Evolutionary conservation across 2,888 invertebrate genomes (phyloP).

Genomic region (Euproctis similis): DNA sequence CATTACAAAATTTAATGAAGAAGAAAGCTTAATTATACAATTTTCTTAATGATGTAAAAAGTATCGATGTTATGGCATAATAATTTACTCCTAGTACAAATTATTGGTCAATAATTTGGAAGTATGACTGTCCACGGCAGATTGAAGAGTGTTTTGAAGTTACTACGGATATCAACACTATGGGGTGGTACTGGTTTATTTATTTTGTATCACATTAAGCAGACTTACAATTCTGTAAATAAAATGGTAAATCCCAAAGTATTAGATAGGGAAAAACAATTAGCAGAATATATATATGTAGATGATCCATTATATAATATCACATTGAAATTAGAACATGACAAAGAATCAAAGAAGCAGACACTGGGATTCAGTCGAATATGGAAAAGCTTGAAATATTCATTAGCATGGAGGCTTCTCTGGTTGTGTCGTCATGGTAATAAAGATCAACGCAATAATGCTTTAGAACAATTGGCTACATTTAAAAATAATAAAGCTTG

Average conservation of each 20-base stretch:
- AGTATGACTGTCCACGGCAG: constrained; percentile 38
- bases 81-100: too few relatives aligned
- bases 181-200: constrained; percentile 38
- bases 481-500: constrained; percentile 80
- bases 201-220: constrained; percentile 43
- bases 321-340: constrained; percentile 40
- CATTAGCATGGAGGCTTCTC: constrained; percentile 79
- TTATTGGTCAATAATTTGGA: too few relatives aligned
- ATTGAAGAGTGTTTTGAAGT: constrained; percentile 37
- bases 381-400: constrained; percentile 80
- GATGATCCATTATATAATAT: constrained; percentile 56
- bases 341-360: constrained; percentile 36
- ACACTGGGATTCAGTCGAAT: constrained; percentile 47
- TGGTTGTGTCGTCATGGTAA: constrained; percentile 80
- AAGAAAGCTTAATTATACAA: too few relatives aligned
- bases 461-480: constrained; percentile 78
- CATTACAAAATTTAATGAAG: too few relatives aligned
- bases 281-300: constrained; percentile 64
- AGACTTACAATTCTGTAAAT: constrained; percentile 38
- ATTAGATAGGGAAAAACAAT: constrained; percentile 57
- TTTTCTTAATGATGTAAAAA: too few relatives aligned
- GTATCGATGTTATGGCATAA: too few relatives aligned
- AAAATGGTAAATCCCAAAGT: constrained; percentile 55
- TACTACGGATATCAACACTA: constrained; percentile 39
- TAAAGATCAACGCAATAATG: constrained; percentile 76